Conservation (phyloP, 1,140 invertebrate species). For the Papilio aristodemus region DNA sequence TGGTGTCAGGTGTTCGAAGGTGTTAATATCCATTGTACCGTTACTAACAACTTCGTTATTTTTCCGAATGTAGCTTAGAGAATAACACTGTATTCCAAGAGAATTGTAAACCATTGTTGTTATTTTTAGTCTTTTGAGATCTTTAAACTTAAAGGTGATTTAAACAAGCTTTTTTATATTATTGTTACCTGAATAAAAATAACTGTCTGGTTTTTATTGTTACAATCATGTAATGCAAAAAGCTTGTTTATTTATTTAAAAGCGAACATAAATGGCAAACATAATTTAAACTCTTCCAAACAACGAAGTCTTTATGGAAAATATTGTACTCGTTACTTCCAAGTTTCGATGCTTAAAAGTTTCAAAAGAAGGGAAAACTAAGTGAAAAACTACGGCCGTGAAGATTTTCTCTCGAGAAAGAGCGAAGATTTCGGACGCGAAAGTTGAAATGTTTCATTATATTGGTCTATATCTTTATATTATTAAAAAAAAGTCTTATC, state of each 20-base stretch:
- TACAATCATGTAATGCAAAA: neutral
- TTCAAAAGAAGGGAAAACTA: conserved; percentile 6
- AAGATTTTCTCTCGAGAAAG: neutral
- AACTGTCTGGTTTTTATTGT: too few relatives aligned
- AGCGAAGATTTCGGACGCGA: conserved; percentile 4
- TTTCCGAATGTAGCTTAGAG: neutral
- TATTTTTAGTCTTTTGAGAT: neutral
- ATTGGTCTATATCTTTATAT: too few relatives aligned
- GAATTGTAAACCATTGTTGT: neutral
- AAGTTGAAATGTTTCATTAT: neutral
- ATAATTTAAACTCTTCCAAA: neutral
- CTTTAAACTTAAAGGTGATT: too few relatives aligned
- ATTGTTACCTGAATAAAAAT: too few relatives aligned
- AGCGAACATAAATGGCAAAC: neutral
- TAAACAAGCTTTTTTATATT: too few relatives aligned
- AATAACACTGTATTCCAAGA: neutral
- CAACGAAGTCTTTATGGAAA: conserved; percentile 10
- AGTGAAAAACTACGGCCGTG: conserved; percentile 18
- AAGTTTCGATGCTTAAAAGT: conserved; percentile 13
- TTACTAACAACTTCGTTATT: conserved; percentile 14
- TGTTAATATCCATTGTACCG: neutral
- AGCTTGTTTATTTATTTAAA: neutral
- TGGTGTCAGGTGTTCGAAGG: conserved; percentile 20
- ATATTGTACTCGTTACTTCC: conserved; percentile 8
- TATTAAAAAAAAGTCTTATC: too few relatives aligned